A percentile compares a stretch with the other conserved stretches of the same genome.
These are phyloP conservation scores for Ruditapes philippinarum DNA, from an alignment of 1,140 invertebrate genomes.

Conservation along the genomic window DNA sequence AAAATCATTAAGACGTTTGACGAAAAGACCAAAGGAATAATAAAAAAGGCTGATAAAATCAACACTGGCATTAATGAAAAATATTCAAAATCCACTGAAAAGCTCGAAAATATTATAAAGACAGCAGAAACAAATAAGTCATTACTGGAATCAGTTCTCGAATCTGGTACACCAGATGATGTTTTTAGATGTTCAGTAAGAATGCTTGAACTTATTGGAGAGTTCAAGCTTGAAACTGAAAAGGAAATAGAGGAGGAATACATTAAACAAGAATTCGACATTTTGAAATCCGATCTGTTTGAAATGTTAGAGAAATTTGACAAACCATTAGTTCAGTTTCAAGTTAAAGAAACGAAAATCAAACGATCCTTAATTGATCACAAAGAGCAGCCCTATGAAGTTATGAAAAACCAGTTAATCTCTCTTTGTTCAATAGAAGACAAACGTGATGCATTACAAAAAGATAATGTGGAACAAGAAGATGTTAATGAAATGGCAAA, in stretches of 20 bases:
- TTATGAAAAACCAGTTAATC: background rate
- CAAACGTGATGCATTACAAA: background rate
- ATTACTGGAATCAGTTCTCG: background rate
- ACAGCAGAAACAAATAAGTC: background rate
- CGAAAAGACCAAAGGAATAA: background rate
- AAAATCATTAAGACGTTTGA: background rate
- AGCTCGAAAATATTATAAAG: background rate
- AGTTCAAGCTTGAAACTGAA: background rate
- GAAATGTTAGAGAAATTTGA: background rate
- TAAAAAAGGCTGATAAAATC: background rate
- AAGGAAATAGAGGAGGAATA: background rate
- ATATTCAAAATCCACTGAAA: background rate
- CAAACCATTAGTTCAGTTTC: background rate
- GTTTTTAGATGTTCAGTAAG: background rate
- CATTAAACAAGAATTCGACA: background rate
- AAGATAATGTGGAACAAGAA: background rate
- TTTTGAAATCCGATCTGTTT: background rate
- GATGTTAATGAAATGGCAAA: background rate
- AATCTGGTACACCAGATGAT: background rate
- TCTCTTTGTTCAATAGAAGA: background rate
- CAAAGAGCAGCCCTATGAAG: background rate
- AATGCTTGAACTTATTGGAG: background rate
- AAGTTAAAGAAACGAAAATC: background rate
- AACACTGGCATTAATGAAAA: background rate
- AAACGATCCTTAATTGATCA: background rate